phyloP scores from a whole-genome alignment of 2,888 invertebrate species.

The Torymus tubicola region DNA sequence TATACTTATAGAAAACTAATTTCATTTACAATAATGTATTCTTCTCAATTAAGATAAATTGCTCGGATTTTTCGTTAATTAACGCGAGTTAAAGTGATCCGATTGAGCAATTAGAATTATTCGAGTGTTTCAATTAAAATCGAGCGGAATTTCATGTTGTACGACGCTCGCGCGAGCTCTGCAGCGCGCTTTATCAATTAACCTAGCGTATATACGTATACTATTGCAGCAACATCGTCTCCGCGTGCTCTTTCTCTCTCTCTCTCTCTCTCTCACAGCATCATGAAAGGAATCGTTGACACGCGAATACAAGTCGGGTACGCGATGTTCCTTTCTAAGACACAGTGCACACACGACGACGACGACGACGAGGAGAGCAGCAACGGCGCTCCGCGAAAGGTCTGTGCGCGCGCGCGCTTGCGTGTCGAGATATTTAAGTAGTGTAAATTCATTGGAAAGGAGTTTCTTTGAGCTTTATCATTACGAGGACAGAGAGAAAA shows the following conservation, averaged over 20 bases:
- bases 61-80: constrained; percentile 40
- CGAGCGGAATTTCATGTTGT: constrained; percentile 45
- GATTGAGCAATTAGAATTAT: constrained; percentile 53
- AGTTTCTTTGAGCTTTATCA: constrained; percentile 43
- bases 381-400: constrained; percentile 19
- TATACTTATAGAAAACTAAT: no score
- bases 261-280: constrained; percentile 12
- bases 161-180: no score
- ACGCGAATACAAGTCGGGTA: constrained; percentile 57
- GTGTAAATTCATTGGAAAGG: constrained; percentile 51
- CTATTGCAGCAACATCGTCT: constrained; percentile 51
- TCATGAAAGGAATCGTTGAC: constrained; percentile 57
- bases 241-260: not conserved
- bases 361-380: not conserved
- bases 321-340: constrained; percentile 57
- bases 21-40: not conserved
- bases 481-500: not conserved
- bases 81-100: constrained; percentile 8
- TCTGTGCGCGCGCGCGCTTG: constrained; percentile 26
- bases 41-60: constrained; percentile 3
- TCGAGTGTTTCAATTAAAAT: constrained; percentile 50
- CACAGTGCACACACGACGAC: constrained; percentile 16
- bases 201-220: constrained; percentile 35
- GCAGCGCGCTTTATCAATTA: constrained; percentile 50
- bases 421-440: constrained; percentile 51